Conservation (phyloP, 2,888 invertebrate species). For the Agrenia bidenticulata region DNA sequence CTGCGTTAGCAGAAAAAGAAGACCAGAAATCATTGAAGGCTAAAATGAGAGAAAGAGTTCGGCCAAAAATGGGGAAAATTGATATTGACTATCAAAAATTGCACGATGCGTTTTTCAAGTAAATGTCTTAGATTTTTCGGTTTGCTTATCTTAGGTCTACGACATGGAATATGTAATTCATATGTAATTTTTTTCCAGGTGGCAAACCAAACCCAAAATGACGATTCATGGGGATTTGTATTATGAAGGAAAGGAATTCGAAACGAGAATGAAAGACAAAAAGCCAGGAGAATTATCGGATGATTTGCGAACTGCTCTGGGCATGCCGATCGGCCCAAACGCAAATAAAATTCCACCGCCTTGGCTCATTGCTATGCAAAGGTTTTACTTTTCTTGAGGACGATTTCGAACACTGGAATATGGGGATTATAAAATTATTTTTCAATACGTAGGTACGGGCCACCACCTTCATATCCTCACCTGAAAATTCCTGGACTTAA, state of each 20-base stretch:
- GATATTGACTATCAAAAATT: slow-evolving; percentile 99
- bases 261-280: slow-evolving; percentile 94
- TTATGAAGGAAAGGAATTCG: slow-evolving; percentile 98
- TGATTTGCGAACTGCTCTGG: slow-evolving; percentile 91
- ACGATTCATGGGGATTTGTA: slow-evolving; percentile 98
- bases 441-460: slow-evolving; percentile 70
- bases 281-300: slow-evolving; percentile 97
- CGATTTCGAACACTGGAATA: too few species aligned
- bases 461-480: slow-evolving; percentile 98
- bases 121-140: slow-evolving; percentile 53
- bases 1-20: slow-evolving; percentile 95
- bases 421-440: too few species aligned
- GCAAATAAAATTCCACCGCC: slow-evolving; percentile 89
- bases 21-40: slow-evolving; percentile 92
- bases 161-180: background rate
- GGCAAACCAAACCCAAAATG: slow-evolving; percentile 99
- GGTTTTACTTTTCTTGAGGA: too few species aligned
- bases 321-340: slow-evolving; percentile 97
- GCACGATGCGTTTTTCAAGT: slow-evolving; percentile 98
- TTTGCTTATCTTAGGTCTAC: slow-evolving; percentile 9
- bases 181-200: slow-evolving; percentile 64
- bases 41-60: slow-evolving; percentile 93
- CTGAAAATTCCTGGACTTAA: slow-evolving; percentile 96
- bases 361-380: slow-evolving; percentile 95
- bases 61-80: slow-evolving; percentile 98